Evolutionary conservation across 2,797 vertebrate genomes (phyloP).

Genomic region (Rhinichthys osculus): DNA sequence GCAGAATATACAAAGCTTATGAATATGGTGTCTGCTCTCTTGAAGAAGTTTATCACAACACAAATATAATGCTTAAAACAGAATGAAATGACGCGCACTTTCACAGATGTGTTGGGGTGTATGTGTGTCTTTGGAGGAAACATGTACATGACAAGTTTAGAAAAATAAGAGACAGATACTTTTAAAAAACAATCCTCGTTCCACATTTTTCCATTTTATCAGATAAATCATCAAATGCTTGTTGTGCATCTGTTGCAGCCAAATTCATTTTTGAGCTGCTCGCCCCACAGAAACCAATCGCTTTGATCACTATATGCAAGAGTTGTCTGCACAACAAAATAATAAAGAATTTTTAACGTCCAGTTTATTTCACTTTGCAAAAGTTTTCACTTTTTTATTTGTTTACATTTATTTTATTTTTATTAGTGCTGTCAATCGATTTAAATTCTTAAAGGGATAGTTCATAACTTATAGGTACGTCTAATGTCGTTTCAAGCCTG

Average conservation of each 20-base stretch:
- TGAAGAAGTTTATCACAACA: neutral
- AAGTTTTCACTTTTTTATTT: neutral
- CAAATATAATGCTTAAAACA: neutral
- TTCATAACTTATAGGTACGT: neutral
- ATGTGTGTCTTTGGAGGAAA: neutral
- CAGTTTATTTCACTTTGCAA: neutral
- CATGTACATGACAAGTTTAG: neutral
- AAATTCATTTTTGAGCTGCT: neutral
- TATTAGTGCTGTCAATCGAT: neutral
- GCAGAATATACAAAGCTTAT: neutral
- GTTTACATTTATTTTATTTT: neutral
- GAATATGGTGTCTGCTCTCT: neutral
- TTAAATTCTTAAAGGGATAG: neutral
- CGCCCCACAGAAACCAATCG: too few relatives aligned
- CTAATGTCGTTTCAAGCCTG: neutral
- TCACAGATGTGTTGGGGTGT: neutral
- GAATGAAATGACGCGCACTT: neutral
- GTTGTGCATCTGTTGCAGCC: neutral
- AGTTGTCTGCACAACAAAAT: neutral
- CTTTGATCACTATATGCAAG: conserved; percentile 1
- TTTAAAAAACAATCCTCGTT: neutral
- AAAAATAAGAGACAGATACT: neutral
- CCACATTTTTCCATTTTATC: neutral
- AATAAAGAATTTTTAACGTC: neutral
- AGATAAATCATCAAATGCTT: neutral